Percentiles rank a stretch among this genome's conserved stretches.
Conservation (phyloP, 2,888 invertebrate genomes). For the Lasioglossum morio region DNA sequence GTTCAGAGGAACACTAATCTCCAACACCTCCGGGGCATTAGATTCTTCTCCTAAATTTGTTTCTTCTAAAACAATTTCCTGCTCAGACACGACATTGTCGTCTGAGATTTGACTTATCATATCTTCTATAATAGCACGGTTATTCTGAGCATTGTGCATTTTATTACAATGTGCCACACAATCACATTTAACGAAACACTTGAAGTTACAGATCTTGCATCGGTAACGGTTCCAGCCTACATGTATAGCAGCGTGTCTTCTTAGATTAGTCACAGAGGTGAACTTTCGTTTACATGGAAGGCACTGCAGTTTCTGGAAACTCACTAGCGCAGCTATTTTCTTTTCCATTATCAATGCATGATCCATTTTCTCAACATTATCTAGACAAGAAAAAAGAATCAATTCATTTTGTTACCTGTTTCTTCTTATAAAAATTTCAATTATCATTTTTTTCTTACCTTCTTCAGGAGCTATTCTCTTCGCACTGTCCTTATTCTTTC, state of each 20-base stretch:
- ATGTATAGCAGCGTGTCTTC: conserved; percentile 88
- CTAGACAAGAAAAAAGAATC: background rate
- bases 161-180: conserved; percentile 88
- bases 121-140: conserved; percentile 67
- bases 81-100: conserved; percentile 41
- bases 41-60: conserved; percentile 21
- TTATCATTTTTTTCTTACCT: conserved; percentile 17
- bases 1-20: conserved; percentile 20
- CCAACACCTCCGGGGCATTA: background rate
- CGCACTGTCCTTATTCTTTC: conserved; percentile 27
- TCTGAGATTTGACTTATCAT: conserved; percentile 70
- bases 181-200: conserved; percentile 88
- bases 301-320: conserved; percentile 83
- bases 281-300: conserved; percentile 86
- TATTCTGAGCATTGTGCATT: conserved; percentile 87
- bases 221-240: conserved; percentile 91
- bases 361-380: conserved; percentile 27
- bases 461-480: background rate
- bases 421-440: background rate
- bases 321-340: conserved; percentile 67
- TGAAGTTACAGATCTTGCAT: conserved; percentile 90
- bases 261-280: conserved; percentile 85
- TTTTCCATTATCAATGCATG: conserved; percentile 57
- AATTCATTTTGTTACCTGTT: conserved; percentile 4
- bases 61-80: conserved; percentile 41